Evolutionary conservation across 1,140 invertebrate species (phyloP).

Genomic region (Drosophila sulfurigaster): DNA sequence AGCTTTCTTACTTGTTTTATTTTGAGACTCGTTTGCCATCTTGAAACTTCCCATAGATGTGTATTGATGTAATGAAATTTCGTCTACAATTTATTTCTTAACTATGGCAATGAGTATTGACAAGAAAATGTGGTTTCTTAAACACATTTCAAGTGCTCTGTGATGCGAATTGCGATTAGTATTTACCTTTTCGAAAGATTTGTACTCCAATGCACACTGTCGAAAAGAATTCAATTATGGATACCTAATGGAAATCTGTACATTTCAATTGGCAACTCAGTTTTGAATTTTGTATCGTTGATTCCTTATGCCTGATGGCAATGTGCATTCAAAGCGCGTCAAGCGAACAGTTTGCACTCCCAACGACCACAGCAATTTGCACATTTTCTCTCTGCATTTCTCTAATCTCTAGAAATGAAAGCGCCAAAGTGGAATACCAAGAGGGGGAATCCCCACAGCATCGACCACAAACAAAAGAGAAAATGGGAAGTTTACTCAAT

Average conservation of each 20-base stretch:
- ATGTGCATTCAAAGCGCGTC: conserved; percentile 41
- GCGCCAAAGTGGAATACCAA: conserved; percentile 20
- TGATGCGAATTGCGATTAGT: not conserved
- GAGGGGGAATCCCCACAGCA: conserved; percentile 31
- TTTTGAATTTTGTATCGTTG: not conserved
- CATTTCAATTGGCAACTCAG: conserved; percentile 27
- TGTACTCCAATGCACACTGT: not conserved
- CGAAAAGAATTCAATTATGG: conserved; percentile 10
- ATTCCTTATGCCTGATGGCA: not conserved
- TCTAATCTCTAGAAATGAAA: conserved; percentile 27
- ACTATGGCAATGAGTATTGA: too few relatives aligned
- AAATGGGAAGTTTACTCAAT: conserved; percentile 34
- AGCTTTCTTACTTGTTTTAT: too few relatives aligned
- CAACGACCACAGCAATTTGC: conserved; percentile 57
- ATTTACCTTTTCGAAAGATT: not conserved
- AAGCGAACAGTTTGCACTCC: conserved; percentile 13
- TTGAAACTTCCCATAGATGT: too few relatives aligned
- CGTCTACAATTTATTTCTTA: too few relatives aligned
- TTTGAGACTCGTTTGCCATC: too few relatives aligned
- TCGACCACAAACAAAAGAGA: conserved; percentile 18
- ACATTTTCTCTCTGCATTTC: conserved; percentile 39
- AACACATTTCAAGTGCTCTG: not conserved
- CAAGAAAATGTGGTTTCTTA: too few relatives aligned
- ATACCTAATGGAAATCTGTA: conserved; percentile 23
- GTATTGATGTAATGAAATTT: too few relatives aligned